Conservation (phyloP, 53 echinoderm and acorn worm species). For the Arbacia lixula region DNA sequence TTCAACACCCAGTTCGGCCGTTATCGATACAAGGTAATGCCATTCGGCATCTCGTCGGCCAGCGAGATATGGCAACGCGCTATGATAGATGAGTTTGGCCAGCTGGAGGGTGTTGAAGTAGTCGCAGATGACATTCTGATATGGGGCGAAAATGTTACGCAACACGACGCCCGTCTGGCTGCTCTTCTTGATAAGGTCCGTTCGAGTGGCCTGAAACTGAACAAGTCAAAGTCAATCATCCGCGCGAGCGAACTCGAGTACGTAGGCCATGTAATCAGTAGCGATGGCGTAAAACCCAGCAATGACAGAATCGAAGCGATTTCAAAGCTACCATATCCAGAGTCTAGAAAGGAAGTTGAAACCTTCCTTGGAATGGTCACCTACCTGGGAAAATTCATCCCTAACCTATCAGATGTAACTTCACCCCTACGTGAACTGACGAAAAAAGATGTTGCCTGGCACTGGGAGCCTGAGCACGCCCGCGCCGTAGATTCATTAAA, state of each 20-base stretch:
- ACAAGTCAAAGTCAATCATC: constrained; percentile 23
- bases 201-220: constrained; percentile 30
- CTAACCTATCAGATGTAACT: constrained; percentile 27
- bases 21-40: constrained; percentile 65
- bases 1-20: constrained; percentile 72
- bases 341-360: not conserved
- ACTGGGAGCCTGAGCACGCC: constrained; percentile 57
- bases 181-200: not conserved
- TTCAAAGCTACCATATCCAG: not conserved
- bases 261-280: constrained; percentile 3
- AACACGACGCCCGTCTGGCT: constrained; percentile 44
- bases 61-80: constrained; percentile 66
- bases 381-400: constrained; percentile 45
- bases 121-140: constrained; percentile 79
- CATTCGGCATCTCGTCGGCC: constrained; percentile 75
- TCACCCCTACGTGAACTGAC: constrained; percentile 25
- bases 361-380: constrained; percentile 46
- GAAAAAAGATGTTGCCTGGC: constrained; percentile 22
- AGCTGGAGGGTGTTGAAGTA: constrained; percentile 67
- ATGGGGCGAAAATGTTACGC: constrained; percentile 41
- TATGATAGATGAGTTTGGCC: constrained; percentile 75
- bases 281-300: constrained; percentile 4
- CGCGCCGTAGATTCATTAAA: constrained; percentile 55
- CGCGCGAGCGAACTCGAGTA: constrained; percentile 8
- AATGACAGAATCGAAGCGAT: not conserved